Evolutionary conservation across 2,113 vertebrate species (phyloP).

Genomic region (Apus apus): DNA sequence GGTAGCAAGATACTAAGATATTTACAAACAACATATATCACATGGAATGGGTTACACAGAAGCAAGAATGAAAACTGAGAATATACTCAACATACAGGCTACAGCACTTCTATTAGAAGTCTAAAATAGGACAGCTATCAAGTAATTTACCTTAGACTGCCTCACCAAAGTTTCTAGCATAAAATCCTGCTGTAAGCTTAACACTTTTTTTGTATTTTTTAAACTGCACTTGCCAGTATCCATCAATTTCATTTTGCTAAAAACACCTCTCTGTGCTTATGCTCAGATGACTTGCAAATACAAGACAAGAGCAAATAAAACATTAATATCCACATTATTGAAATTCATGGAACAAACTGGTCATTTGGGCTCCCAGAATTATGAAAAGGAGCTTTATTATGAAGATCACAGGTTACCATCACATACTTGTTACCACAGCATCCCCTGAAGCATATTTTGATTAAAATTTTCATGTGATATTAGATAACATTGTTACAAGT

Average conservation of each 20-base stretch:
- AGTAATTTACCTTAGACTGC: not conserved
- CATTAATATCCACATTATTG: not conserved
- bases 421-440: not conserved
- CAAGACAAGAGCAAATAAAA: not conserved
- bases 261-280: not conserved
- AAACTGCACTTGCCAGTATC: not conserved
- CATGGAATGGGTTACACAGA: not conserved
- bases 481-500: not conserved
- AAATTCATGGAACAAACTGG: not conserved
- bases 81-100: not conserved
- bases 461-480: not conserved
- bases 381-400: not conserved
- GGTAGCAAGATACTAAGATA: conserved; percentile 20
- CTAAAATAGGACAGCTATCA: not conserved
- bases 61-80: not conserved
- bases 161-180: not conserved
- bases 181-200: not conserved
- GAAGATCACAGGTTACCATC: not conserved
- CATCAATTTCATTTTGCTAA: not conserved
- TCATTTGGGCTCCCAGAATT: not conserved
- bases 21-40: conserved; percentile 33
- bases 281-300: not conserved
- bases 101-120: not conserved
- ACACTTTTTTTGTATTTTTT: not conserved
- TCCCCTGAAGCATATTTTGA: not conserved